Evolutionary conservation across 2,797 vertebrate species (phyloP).

Genomic region (Aphelocoma californica): DNA sequence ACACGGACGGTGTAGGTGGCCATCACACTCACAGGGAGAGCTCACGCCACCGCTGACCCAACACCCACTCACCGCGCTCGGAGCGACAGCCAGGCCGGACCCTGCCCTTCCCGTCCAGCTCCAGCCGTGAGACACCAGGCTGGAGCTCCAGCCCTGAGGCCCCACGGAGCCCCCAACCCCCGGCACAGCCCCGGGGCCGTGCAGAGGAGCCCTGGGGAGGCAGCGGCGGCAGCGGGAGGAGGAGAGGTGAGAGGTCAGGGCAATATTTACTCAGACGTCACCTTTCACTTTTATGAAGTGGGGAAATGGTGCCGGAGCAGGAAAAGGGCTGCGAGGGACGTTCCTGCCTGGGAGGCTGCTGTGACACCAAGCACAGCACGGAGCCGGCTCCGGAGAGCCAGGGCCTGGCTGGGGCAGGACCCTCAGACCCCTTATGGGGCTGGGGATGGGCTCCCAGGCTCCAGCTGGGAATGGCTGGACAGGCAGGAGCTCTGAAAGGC

Average conservation of each 20-base stretch:
- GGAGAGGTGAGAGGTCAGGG: constrained; percentile 69
- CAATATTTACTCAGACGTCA: constrained; percentile 75
- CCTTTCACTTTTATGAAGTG: constrained; percentile 70
- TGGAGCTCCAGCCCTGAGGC: neutral
- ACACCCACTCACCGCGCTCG: fast-evolving
- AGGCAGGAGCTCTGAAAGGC: neutral
- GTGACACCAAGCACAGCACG: neutral
- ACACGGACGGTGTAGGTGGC: fast-evolving
- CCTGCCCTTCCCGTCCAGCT: neutral
- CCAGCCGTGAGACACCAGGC: fast-evolving
- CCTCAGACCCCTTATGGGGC: fast-evolving
- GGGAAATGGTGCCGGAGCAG: constrained; percentile 51
- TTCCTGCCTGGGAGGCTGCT: neutral
- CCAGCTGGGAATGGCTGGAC: neutral
- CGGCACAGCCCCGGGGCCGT: neutral
- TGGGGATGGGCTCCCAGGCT: neutral
- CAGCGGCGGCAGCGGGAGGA: neutral
- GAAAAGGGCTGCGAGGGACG: neutral
- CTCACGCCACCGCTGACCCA: fast-evolving
- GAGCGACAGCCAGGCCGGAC: neutral
- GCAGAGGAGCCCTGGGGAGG: neutral
- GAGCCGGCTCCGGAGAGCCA: fast-evolving
- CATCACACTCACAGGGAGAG: neutral
- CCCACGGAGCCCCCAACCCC: neutral
- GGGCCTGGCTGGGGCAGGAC: neutral